Conservation (phyloP, 2,113 vertebrate species). For the Hydropotes inermis region DNA sequence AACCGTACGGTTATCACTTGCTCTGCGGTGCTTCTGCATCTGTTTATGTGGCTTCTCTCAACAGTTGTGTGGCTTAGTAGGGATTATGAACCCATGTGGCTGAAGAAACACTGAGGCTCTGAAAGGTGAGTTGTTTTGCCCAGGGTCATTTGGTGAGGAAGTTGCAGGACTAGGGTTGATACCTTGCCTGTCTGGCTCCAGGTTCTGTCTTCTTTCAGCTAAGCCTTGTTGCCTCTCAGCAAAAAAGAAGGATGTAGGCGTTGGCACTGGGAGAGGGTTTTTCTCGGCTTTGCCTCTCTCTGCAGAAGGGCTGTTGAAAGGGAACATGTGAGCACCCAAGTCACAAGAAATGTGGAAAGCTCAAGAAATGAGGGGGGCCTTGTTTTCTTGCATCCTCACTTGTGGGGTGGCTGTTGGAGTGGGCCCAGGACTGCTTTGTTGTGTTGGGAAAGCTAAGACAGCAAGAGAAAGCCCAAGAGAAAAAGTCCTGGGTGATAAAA, state of each 20-base stretch:
- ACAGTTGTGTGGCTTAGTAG: neutral
- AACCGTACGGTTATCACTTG: neutral
- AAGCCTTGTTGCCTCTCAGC: neutral
- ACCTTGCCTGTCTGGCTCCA: neutral
- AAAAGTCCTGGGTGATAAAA: neutral
- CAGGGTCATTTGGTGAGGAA: neutral
- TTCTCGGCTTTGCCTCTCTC: neutral
- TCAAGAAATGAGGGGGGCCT: neutral
- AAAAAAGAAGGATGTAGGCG: neutral
- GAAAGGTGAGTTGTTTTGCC: neutral
- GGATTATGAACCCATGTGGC: neutral
- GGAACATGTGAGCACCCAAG: neutral
- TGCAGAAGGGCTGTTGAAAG: conserved; percentile 1
- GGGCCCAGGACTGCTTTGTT: neutral
- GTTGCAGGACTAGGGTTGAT: neutral
- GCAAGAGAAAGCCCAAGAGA: neutral
- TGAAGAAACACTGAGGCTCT: neutral
- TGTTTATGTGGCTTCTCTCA: neutral
- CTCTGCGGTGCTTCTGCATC: neutral
- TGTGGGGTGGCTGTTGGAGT: neutral
- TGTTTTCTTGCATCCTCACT: neutral
- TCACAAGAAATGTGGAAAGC: neutral
- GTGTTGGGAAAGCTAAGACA: neutral
- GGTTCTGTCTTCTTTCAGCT: neutral
- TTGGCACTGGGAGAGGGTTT: neutral